phyloP scores from a whole-genome alignment of 64 coral and sea anemone genomes.

The Exaiptasia diaphana region DNA sequence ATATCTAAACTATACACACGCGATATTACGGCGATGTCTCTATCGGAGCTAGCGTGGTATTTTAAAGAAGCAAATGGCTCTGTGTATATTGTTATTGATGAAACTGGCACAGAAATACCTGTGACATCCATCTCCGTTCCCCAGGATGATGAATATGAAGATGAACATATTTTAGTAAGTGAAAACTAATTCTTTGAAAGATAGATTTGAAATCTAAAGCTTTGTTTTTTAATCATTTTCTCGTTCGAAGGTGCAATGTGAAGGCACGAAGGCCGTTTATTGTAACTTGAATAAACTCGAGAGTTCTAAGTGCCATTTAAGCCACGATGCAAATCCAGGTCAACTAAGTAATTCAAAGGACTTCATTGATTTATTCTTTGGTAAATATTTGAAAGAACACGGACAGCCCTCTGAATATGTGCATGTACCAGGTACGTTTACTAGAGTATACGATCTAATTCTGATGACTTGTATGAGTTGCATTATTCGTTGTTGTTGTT shows the following conservation, averaged over 20 bases:
- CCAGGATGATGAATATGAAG: background rate
- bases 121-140: background rate
- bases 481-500: no score
- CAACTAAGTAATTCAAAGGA: background rate
- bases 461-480: no score
- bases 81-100: background rate
- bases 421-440: no score
- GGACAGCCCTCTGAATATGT: no score
- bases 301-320: background rate
- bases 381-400: no score
- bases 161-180: background rate
- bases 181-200: background rate
- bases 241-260: background rate
- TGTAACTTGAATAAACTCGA: background rate
- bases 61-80: no score
- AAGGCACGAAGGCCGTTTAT: background rate
- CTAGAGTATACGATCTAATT: no score
- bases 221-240: background rate
- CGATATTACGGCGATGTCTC: no score
- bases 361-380: background rate
- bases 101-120: background rate
- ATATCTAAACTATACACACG: no score
- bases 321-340: background rate
- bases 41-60: no score
- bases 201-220: background rate